Base-by-base conservation (phyloP, 1,140 invertebrate species). In the Thaumatotibia leucotreta region DNA sequence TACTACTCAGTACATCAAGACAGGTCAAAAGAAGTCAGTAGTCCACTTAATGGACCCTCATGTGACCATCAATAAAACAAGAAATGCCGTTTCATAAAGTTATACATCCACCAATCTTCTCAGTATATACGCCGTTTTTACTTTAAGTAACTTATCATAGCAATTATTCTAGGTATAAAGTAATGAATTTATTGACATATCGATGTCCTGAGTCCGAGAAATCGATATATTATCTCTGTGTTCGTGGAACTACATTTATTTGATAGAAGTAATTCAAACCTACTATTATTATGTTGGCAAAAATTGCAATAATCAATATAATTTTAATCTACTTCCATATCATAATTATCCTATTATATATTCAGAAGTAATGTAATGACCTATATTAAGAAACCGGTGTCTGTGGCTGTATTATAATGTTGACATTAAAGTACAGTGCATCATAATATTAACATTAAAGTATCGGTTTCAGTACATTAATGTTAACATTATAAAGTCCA, bases 141-240 rank as follows among this genome's bases (percentile, higher is more conserved):
- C 17, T 17, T 14, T 45, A 39, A 14, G n/a, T 17, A 45, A 3
- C 0, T 17, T 45, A 45, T 20, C 14, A 14, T 45, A 17, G 39
- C 14, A 8, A 6, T n/a, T n/a, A n/a, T 45, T 3, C 39, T 45
- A 20, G 8, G 24, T 45, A 63, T 23, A 14, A 32, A 23, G 64
- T 76, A 73, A 73, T 76, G 71, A 76, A 76, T 73, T 76, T 73
- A 73, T 73, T 66, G 74, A 73, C 61, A 64, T 29, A 39, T 20
- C 50, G 64, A 65, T 63, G 68, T 66, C 63, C 62, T 39, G 64
- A n/a, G 67, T 23, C 65, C 14, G 23, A 17, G 24, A 39, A 27
- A 62, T 61, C 65, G 35, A 39, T 61, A 70, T 69, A 66, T 67
- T 63, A 64, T 70, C 66, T 49, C 35, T 27, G 11, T 52, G 61